phyloP scores from a whole-genome alignment of 2,888 invertebrate species.

The Dromius quadrimaculatus region DNA sequence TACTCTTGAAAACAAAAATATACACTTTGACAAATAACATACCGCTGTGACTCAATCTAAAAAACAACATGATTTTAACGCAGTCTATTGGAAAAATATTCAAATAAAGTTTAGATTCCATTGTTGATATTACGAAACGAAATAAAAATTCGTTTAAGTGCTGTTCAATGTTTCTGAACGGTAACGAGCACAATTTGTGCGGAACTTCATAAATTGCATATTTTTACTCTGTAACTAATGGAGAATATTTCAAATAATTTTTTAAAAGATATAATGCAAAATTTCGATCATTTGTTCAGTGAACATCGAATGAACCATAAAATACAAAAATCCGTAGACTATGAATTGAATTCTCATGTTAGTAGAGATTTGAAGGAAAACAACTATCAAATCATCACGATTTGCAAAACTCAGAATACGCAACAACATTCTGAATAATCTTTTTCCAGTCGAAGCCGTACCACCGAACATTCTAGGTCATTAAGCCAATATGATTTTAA shows the following conservation, averaged over 20 bases:
- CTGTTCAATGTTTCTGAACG: constrained; percentile 24
- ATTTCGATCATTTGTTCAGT: too few species aligned
- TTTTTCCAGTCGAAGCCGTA: not conserved
- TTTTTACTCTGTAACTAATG: too few species aligned
- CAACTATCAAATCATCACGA: too few species aligned
- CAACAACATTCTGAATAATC: not conserved
- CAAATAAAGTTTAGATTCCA: constrained; percentile 23
- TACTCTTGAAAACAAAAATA: constrained; percentile 18
- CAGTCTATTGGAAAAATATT: constrained; percentile 23
- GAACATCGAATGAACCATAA: too few species aligned
- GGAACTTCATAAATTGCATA: too few species aligned
- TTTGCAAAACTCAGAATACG: too few species aligned
- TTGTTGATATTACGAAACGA: not conserved
- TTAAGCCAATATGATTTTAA: constrained; percentile 46
- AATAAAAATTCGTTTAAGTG: constrained; percentile 25
- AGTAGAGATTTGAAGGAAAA: too few species aligned
- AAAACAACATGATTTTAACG: constrained; percentile 31
- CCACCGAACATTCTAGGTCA: constrained; percentile 37
- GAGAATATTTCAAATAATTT: too few species aligned
- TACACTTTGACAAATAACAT: constrained; percentile 18
- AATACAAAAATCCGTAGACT: too few species aligned
- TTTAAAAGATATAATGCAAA: too few species aligned
- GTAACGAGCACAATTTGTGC: constrained; percentile 31
- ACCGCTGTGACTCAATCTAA: constrained; percentile 16
- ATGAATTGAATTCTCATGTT: too few species aligned